A percentile compares a stretch with the other conserved stretches of the same genome.
Conservation (phyloP, 2,888 invertebrate species). For the Sinotaia quadrata region DNA sequence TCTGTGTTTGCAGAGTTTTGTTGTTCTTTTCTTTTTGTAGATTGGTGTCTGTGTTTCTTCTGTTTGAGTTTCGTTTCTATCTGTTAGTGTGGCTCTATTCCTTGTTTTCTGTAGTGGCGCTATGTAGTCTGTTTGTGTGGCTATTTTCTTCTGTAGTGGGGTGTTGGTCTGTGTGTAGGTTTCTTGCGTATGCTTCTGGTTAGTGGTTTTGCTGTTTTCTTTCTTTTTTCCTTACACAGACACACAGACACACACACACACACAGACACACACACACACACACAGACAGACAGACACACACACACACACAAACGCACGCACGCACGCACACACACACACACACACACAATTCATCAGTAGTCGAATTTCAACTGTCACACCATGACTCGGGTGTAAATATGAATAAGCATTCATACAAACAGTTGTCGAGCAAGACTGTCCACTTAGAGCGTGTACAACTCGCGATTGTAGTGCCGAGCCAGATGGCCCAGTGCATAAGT, state of each 20-base stretch:
- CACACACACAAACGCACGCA: not conserved
- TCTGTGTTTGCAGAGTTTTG: too few species aligned
- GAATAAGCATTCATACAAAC: not conserved
- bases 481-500: too few species aligned
- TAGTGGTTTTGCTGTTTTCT: not conserved
- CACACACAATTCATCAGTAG: not conserved
- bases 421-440: not conserved
- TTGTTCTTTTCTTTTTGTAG: too few species aligned
- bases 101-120: too few species aligned
- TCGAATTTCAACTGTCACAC: too few species aligned
- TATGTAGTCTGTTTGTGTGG: not conserved
- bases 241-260: not conserved
- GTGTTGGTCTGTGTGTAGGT: not conserved
- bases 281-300: not conserved
- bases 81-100: too few species aligned
- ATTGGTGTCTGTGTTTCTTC: too few species aligned
- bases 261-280: not conserved
- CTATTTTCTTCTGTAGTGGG: not conserved
- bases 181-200: not conserved
- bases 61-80: too few species aligned
- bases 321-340: not conserved
- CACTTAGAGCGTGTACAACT: too few species aligned
- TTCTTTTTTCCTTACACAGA: too few species aligned
- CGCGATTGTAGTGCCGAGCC: too few species aligned
- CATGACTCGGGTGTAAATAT: too few species aligned